phyloP scores from a whole-genome alignment of 2,113 vertebrate genomes.

The Corythornis vintsioides region DNA sequence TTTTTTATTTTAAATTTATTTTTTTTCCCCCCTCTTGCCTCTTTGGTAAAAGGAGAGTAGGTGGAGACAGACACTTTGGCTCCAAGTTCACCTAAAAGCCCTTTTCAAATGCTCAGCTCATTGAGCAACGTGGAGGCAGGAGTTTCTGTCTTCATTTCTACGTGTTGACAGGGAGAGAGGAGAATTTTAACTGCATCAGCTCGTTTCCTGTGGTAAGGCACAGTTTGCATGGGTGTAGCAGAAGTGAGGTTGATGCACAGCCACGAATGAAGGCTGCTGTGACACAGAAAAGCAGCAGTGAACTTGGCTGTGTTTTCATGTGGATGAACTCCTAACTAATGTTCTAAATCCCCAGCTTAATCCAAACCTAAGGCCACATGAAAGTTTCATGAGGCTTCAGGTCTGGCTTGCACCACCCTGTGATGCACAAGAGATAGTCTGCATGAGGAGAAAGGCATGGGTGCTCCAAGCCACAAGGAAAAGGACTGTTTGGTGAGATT shows the following conservation, averaged over 20 bases:
- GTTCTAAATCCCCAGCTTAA: not conserved
- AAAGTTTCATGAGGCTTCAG: not conserved
- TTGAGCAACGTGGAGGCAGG: conserved; percentile 49
- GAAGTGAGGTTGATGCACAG: not conserved
- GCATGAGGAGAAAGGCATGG: not conserved
- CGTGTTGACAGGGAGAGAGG: not conserved
- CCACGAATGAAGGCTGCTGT: accelerated
- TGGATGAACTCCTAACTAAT: not conserved
- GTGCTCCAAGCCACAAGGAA: not conserved
- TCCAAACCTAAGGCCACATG: not conserved
- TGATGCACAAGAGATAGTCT: not conserved
- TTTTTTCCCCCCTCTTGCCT: not conserved
- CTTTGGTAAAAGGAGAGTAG: conserved; percentile 22
- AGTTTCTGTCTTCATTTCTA: conserved; percentile 56
- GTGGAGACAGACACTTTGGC: conserved; percentile 59
- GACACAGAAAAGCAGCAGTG: not conserved
- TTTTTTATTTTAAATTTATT: not conserved
- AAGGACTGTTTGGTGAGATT: not conserved
- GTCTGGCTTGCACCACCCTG: not conserved
- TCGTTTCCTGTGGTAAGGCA: not conserved
- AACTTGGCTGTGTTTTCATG: not conserved
- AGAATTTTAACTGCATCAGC: conserved; percentile 32
- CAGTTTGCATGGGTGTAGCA: not conserved
- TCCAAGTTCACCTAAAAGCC: conserved; percentile 39
- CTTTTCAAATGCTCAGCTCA: not conserved